A percentile compares a stretch with the other conserved stretches of the same genome.
These are phyloP conservation scores for Sebastolobus alascanus DNA, from an alignment of 2,797 vertebrate genomes.

Conservation along the genomic window DNA sequence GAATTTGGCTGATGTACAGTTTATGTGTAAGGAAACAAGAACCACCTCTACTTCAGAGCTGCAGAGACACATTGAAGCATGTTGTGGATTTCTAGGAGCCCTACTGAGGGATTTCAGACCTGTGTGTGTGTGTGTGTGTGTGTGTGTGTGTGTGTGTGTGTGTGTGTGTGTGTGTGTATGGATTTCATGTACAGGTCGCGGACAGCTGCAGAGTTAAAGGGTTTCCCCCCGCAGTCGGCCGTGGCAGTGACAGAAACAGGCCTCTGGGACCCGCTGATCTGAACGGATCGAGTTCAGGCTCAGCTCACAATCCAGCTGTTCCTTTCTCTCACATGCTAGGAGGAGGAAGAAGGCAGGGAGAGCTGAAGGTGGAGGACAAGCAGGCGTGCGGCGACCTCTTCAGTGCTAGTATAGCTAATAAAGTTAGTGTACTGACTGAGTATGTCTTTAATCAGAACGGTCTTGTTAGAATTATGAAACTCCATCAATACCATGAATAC, in stretches of 20 bases:
- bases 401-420: not conserved
- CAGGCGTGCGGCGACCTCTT: constrained; percentile 23
- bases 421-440: not conserved
- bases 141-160: constrained; percentile 24
- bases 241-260: constrained; percentile 63
- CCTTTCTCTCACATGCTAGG: constrained; percentile 72
- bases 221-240: constrained; percentile 43
- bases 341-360: constrained; percentile 30
- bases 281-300: constrained; percentile 72
- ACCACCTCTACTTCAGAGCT: constrained; percentile 9
- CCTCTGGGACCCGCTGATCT: constrained; percentile 73
- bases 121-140: too few relatives aligned
- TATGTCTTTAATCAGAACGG: not conserved
- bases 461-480: not conserved
- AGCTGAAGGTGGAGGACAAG: constrained; percentile 29
- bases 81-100: constrained; percentile 39
- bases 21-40: constrained; percentile 39
- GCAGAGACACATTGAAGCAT: constrained; percentile 11
- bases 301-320: constrained; percentile 82
- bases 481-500: not conserved
- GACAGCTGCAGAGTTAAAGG: constrained; percentile 79
- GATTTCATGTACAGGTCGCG: constrained; percentile 40
- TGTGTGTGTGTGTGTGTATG: constrained; percentile 13
- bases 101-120: constrained; percentile 26
- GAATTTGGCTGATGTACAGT: constrained; percentile 33